phyloP scores from a whole-genome alignment of 2,113 vertebrate species.

The Apeltes quadracus region DNA sequence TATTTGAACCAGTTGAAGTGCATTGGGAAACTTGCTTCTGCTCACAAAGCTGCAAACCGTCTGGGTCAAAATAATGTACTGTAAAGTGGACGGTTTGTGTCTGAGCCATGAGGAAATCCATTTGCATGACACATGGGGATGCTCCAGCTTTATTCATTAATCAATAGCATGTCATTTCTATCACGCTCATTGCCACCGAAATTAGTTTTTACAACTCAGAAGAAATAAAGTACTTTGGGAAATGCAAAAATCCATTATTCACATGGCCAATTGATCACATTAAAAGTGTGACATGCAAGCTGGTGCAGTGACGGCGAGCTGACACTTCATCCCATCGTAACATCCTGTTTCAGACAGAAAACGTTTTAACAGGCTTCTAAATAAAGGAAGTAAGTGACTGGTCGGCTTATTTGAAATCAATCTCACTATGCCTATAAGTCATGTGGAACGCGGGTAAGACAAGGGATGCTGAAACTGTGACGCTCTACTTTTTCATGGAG shows the following conservation, averaged over 20 bases:
- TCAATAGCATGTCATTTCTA: background rate
- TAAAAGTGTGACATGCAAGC: conserved; percentile 33
- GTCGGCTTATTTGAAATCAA: conserved; percentile 10
- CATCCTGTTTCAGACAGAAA: background rate
- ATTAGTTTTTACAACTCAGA: conserved; percentile 22
- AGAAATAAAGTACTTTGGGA: background rate
- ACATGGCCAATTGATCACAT: conserved; percentile 23
- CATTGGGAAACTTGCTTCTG: background rate
- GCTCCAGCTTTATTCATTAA: background rate
- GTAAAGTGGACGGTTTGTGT: background rate
- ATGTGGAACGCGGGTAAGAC: background rate
- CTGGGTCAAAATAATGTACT: background rate
- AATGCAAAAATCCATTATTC: conserved; percentile 1
- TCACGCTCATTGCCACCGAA: background rate
- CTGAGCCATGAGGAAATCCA: background rate
- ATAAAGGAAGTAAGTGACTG: conserved; percentile 13
- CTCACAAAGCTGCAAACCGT: no score
- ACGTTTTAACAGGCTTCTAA: conserved; percentile 6
- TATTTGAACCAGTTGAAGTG: background rate
- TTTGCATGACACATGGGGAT: background rate
- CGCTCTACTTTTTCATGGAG: conserved; percentile 27
- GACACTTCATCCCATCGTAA: conserved; percentile 7
- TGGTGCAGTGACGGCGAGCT: background rate
- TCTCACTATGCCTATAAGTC: background rate
- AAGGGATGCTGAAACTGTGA: conserved; percentile 28